phyloP scores from a whole-genome alignment of 2,113 vertebrate genomes.

The Riparia riparia region DNA sequence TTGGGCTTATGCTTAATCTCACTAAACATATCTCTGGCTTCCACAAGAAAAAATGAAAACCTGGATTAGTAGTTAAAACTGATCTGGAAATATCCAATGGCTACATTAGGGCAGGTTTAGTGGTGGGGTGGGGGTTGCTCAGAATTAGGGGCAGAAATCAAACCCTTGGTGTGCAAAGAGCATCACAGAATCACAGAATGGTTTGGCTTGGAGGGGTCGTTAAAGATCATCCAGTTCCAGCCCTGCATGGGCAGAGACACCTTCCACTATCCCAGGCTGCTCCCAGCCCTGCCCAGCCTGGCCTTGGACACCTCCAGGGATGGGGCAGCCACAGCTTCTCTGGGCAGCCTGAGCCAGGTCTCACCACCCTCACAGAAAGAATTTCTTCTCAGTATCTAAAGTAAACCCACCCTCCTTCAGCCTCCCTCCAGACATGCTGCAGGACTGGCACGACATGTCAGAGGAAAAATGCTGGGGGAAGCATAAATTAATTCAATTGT shows the following conservation, averaged over 20 bases:
- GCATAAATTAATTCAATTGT: not conserved
- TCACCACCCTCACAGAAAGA: rapidly evolving
- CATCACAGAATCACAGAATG: not conserved
- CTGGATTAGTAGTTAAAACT: not conserved
- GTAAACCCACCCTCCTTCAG: not conserved
- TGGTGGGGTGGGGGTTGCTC: rapidly evolving
- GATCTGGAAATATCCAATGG: not conserved
- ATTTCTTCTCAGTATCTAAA: not conserved
- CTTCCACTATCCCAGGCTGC: rapidly evolving
- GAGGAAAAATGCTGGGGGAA: not conserved
- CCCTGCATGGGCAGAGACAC: not conserved
- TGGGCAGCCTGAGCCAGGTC: not conserved
- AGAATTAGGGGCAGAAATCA: not conserved
- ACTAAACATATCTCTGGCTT: not conserved
- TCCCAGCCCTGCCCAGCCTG: not conserved
- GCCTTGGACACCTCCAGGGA: not conserved
- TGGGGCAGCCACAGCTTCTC: not conserved
- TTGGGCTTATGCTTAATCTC: not conserved
- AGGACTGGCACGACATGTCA: not conserved
- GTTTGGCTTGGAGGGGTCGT: not conserved
- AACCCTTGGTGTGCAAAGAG: not conserved
- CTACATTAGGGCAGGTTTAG: not conserved
- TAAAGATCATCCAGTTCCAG: not conserved
- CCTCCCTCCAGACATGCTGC: not conserved
- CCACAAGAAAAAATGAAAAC: not conserved